Evolutionary conservation across 2,113 vertebrate genomes (phyloP).

Genomic region (Psittacus erithacus): DNA sequence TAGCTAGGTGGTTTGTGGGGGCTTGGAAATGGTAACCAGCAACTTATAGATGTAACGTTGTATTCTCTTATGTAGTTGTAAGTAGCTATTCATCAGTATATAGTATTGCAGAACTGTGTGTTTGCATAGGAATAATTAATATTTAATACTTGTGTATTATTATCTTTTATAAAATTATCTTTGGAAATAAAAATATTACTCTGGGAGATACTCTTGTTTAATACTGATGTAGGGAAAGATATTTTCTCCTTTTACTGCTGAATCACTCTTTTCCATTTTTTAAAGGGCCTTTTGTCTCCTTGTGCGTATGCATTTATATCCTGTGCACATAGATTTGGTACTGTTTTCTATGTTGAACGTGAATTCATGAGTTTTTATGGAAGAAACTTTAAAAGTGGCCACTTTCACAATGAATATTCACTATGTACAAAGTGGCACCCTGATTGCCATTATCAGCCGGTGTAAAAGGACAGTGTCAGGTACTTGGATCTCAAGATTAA

Average conservation of each 20-base stretch:
- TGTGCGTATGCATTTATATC: neutral
- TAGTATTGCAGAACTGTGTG: neutral
- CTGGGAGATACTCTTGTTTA: neutral
- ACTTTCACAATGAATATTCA: neutral
- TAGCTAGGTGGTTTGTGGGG: neutral
- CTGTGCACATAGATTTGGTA: neutral
- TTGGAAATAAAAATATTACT: neutral
- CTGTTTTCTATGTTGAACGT: neutral
- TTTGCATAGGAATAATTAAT: neutral
- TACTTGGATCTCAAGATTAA: neutral
- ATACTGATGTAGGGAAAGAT: neutral
- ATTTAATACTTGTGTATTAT: neutral
- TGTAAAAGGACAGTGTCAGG: neutral
- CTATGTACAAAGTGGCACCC: neutral
- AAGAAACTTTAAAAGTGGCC: neutral
- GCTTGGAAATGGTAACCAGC: neutral
- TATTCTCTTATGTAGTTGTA: fast-evolving
- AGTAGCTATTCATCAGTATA: neutral
- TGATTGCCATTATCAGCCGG: neutral
- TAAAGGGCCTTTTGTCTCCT: neutral
- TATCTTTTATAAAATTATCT: neutral
- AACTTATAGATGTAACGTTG: neutral
- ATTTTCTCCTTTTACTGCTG: neutral
- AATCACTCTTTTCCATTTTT: neutral
- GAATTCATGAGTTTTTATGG: neutral